Conservation (phyloP, 1,140 invertebrate species). For the Paraescarpia echinospica region DNA sequence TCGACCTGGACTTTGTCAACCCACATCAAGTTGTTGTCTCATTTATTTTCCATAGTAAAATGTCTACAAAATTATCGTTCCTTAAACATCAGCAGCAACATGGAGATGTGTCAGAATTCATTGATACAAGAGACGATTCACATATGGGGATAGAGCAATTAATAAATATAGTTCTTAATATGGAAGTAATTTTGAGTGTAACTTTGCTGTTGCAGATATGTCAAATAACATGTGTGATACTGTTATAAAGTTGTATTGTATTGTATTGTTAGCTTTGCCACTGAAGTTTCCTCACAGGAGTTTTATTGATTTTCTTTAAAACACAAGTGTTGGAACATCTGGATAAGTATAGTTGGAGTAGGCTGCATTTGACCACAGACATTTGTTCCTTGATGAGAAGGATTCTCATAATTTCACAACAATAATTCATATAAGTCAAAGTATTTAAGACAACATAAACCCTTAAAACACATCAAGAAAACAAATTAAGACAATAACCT, state of each 20-base stretch:
- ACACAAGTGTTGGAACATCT: background rate
- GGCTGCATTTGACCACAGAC: background rate
- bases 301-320: background rate
- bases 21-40: too few species aligned
- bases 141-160: background rate
- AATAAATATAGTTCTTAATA: background rate
- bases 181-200: background rate
- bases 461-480: background rate
- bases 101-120: too few species aligned
- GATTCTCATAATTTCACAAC: too few species aligned
- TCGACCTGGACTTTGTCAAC: background rate
- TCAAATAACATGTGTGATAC: background rate
- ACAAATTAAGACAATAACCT: background rate
- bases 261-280: too few species aligned
- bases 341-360: background rate
- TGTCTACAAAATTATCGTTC: too few species aligned
- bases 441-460: background rate
- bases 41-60: too few species aligned
- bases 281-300: background rate
- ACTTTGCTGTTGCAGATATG: background rate
- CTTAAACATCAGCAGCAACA: too few species aligned
- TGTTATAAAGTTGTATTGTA: too few species aligned
- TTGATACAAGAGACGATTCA: background rate
- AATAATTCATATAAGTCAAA: too few species aligned
- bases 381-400: too few species aligned